Evolutionary conservation across 2,888 invertebrate species (phyloP), one percentile per base, ranked within the genome.

Genomic region (Erebia epiphron): DNA sequence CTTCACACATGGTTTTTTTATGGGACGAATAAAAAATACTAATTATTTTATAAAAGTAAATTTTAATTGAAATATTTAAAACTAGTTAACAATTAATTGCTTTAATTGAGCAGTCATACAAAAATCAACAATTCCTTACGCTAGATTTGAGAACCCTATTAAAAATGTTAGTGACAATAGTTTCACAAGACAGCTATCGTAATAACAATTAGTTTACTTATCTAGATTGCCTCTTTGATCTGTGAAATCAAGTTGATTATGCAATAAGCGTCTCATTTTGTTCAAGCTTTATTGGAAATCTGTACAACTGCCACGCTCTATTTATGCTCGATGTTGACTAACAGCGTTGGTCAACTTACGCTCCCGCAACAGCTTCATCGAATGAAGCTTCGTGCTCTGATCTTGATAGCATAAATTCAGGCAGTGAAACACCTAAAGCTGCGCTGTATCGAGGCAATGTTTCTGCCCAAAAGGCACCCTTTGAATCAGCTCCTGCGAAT

Each of bases 321-420:
- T 79, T 91, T 85, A 88, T 83, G 72, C 57, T 78, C 80, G 81
- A 82, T 79, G 79, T 91, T 90, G 87, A 86, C 84, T 83, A 89
- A 89, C 80, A 83, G 80, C 78, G 78, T 82, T 77, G 82, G 79
- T 77, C 81, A 78, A 78, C 81, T 86, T 92, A 93, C 84, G 88
- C 92, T 80, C 87, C 88, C 72, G 90, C 90, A 74, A 93, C 90
- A 57, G 84, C 84, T 86, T 94, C 94, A 82, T 96, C 96, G 82
- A 96, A 96, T 72, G 95, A 94, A 79, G 91, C 91, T 87, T 96
- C 96, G 77, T 95, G 95, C 75, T 95, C 95, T 56, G 96, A 95
- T 83, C 94, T 94, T 71, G 94, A 92, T 69, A 96, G 82, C 96
- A 96, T 96, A 79, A 94, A 96, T 78, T 94, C 95, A 1, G 96